These are phyloP conservation scores for Cherax destructor DNA, from an alignment of 1,140 invertebrate genomes.

Conservation along the genomic window DNA sequence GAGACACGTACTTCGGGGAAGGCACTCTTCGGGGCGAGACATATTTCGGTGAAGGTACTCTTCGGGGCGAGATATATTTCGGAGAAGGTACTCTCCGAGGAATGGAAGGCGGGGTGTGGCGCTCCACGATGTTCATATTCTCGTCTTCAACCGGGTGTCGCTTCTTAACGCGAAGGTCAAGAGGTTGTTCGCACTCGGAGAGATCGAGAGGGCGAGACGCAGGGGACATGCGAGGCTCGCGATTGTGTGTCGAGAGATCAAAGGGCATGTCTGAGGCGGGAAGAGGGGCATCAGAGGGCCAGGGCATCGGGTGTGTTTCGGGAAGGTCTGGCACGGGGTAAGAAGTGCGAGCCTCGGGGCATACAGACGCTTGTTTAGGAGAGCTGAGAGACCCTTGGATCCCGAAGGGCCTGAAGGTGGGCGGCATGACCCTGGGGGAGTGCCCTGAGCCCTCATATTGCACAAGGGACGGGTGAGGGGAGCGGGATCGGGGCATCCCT, in stretches of 20 bases:
- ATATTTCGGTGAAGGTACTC: slow-evolving; percentile 30
- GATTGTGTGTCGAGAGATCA: slow-evolving; percentile 68
- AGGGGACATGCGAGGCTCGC: slow-evolving; percentile 70
- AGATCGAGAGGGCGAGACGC: slow-evolving; percentile 68
- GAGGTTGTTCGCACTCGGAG: slow-evolving; percentile 60
- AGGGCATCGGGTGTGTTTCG: slow-evolving; percentile 47
- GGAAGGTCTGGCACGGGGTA: slow-evolving; percentile 52
- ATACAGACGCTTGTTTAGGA: slow-evolving; percentile 70
- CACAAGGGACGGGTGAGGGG: slow-evolving; percentile 45
- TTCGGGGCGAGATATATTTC: slow-evolving; percentile 25
- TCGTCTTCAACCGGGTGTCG: slow-evolving; percentile 57
- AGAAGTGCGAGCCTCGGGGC: slow-evolving; percentile 64
- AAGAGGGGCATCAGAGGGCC: slow-evolving; percentile 45
- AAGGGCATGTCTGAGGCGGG: slow-evolving; percentile 69
- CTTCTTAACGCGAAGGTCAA: slow-evolving; percentile 70
- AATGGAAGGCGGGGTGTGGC: slow-evolving; percentile 24
- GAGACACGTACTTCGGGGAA: slow-evolving; percentile 37
- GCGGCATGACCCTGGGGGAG: slow-evolving; percentile 40
- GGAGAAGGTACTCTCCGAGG: slow-evolving; percentile 17
- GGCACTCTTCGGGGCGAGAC: neutral
- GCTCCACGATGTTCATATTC: slow-evolving; percentile 59
- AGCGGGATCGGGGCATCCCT: slow-evolving; percentile 38
- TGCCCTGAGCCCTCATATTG: slow-evolving; percentile 47
- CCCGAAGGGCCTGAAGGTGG: slow-evolving; percentile 43
- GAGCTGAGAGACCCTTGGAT: slow-evolving; percentile 61